phyloP scores from a whole-genome alignment of 2,797 vertebrate genomes.

The Leptatherina wallacei region DNA sequence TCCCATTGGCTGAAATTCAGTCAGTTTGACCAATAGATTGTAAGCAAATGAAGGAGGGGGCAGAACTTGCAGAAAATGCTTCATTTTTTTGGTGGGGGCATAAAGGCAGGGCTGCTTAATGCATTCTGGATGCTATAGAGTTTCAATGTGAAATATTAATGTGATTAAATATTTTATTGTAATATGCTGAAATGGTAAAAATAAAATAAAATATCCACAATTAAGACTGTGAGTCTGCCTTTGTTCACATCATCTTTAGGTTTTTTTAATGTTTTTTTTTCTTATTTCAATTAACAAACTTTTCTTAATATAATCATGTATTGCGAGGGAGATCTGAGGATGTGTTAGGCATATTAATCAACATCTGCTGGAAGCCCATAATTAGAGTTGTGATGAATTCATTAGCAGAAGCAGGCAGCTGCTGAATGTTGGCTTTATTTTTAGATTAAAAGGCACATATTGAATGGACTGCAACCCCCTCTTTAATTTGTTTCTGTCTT shows the following conservation, averaged over 20 bases:
- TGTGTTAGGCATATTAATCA: constrained; percentile 58
- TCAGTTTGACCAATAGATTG: constrained; percentile 45
- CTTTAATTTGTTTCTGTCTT: neutral
- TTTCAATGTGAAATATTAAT: constrained; percentile 77
- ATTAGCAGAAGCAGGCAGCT: constrained; percentile 54
- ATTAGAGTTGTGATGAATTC: constrained; percentile 63
- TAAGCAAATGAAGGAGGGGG: constrained; percentile 10
- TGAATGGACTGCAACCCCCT: neutral
- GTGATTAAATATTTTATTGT: constrained; percentile 81
- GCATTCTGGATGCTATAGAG: constrained; percentile 73
- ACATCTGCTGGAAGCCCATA: constrained; percentile 53
- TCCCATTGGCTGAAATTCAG: constrained; percentile 48
- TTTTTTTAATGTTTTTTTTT: constrained; percentile 8
- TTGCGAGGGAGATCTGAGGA: constrained; percentile 29
- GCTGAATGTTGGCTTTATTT: constrained; percentile 53
- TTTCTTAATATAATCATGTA: constrained; percentile 33
- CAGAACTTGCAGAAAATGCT: constrained; percentile 31
- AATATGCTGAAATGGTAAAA: constrained; percentile 71
- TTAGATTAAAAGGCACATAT: constrained; percentile 36
- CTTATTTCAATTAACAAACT: constrained; percentile 27
- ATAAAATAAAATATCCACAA: constrained; percentile 43
- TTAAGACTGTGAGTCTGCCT: constrained; percentile 36
- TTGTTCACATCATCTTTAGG: constrained; percentile 43
- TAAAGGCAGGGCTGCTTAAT: constrained; percentile 58
- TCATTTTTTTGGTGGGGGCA: constrained; percentile 50